Evolutionary conservation across 1,140 invertebrate species (phyloP).

Genomic region (Diorhabda carinulata): DNA sequence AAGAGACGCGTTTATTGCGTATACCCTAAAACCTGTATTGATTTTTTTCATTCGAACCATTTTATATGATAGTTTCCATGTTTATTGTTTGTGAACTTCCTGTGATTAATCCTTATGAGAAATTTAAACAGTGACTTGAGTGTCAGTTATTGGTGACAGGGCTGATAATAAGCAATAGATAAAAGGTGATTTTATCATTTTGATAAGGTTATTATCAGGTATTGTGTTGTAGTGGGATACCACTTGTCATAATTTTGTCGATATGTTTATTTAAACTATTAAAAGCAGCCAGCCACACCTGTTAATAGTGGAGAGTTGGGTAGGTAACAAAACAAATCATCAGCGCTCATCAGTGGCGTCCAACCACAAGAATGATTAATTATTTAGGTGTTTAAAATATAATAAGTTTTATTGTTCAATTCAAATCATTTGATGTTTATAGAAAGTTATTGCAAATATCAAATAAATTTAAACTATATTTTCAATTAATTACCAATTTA

Average conservation of each 20-base stretch:
- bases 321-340: conserved; percentile 14
- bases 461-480: too few species aligned
- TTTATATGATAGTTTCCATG: neutral
- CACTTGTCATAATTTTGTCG: neutral
- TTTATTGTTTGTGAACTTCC: neutral
- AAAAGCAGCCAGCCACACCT: conserved; percentile 3
- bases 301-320: conserved; percentile 4
- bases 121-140: neutral
- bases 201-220: too few species aligned
- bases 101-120: neutral
- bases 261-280: neutral
- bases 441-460: too few species aligned
- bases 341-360: neutral
- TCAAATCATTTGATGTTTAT: too few species aligned
- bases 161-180: too few species aligned
- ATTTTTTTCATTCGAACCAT: neutral
- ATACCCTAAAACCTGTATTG: neutral
- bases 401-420: too few species aligned
- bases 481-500: too few species aligned
- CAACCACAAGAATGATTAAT: too few species aligned
- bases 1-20: too few species aligned
- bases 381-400: too few species aligned
- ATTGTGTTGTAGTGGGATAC: neutral
- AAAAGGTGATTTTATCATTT: too few species aligned
- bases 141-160: neutral